phyloP scores from a whole-genome alignment of 2,113 vertebrate genomes.

The Menidia beryllina region DNA sequence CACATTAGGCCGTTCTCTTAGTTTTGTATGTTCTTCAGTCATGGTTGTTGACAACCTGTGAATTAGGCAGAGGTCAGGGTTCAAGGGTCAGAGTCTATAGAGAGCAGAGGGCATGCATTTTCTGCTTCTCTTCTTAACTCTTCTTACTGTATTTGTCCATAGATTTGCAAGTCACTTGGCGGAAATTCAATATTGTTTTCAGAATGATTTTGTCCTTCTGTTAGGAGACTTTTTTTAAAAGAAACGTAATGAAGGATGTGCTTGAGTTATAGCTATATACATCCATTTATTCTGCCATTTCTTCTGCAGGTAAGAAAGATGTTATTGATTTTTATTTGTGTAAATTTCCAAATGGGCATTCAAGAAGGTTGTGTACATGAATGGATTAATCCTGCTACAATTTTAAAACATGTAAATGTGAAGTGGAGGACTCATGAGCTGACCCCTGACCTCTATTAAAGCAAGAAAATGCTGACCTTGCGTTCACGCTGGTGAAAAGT shows the following conservation, averaged over 20 bases:
- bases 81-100: conserved; percentile 69
- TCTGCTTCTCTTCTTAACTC: conserved; percentile 66
- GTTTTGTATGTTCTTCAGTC: conserved; percentile 46
- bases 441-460: conserved; percentile 69
- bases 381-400: conserved; percentile 6
- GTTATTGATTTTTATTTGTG: conserved; percentile 34
- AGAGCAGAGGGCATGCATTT: conserved; percentile 23
- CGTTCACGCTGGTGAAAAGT: neutral
- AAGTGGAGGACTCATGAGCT: conserved; percentile 57
- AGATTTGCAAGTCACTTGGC: conserved; percentile 46
- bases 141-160: conserved; percentile 59
- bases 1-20: conserved; percentile 30
- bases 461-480: conserved; percentile 22
- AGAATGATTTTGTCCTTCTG: conserved; percentile 29
- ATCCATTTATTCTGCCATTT: conserved; percentile 39
- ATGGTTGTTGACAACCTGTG: conserved; percentile 70
- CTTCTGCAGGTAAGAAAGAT: conserved; percentile 47
- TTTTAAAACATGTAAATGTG: conserved; percentile 14
- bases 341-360: conserved; percentile 28
- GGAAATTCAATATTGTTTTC: conserved; percentile 49
- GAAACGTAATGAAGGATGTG: conserved; percentile 36
- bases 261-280: conserved; percentile 38
- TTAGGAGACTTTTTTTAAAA: conserved; percentile 38
- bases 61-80: conserved; percentile 73
- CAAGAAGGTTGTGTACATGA: conserved; percentile 17